Evolutionary conservation across 2,797 vertebrate species (phyloP).

Genomic region (Halcyon smyrnensis): DNA sequence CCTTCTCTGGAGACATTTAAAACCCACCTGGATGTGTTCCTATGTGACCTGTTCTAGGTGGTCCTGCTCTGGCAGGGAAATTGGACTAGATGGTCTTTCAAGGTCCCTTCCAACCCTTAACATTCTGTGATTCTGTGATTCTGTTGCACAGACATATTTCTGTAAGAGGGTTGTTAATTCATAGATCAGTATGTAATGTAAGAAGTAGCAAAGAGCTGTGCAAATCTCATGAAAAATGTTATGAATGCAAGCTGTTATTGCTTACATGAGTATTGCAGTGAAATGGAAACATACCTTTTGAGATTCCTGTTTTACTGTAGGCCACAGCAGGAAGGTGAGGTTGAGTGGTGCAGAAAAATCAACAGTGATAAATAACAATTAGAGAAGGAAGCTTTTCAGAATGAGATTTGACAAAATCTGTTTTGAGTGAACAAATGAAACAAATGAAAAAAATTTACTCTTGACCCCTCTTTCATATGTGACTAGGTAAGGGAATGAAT

Average conservation of each 20-base stretch:
- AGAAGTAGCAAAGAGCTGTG: background rate
- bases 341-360: background rate
- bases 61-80: too few relatives aligned
- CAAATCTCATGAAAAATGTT: background rate
- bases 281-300: background rate
- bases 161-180: background rate
- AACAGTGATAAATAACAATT: background rate
- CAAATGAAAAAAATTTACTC: background rate
- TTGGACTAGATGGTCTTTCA: too few relatives aligned
- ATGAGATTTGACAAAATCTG: background rate
- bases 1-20: too few relatives aligned
- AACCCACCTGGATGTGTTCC: too few relatives aligned
- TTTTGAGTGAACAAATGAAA: background rate
- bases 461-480: rapidly evolving
- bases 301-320: background rate
- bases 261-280: background rate
- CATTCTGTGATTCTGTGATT: background rate
- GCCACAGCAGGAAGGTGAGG: background rate
- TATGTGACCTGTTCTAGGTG: too few relatives aligned
- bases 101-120: too few relatives aligned
- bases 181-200: background rate
- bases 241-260: background rate
- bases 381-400: background rate
- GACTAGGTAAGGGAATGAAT: background rate
- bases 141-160: background rate